phyloP scores from a whole-genome alignment of 2,113 vertebrate species.

The Toxostoma redivivum region DNA sequence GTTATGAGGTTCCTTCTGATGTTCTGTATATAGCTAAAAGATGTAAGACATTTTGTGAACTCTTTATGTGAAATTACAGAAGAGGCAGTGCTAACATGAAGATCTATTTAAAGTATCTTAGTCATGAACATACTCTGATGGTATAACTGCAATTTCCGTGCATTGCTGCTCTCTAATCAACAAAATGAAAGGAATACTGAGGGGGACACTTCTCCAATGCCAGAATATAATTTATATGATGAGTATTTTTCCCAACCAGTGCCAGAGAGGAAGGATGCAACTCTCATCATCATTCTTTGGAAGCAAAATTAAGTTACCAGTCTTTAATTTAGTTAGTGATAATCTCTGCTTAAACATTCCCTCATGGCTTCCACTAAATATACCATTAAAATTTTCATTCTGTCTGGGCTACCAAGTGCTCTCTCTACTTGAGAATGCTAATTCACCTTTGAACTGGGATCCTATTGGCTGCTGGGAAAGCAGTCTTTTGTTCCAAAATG shows the following conservation, averaged over 20 bases:
- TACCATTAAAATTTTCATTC: slow-evolving; percentile 31
- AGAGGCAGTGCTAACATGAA: neutral
- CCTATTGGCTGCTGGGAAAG: slow-evolving; percentile 41
- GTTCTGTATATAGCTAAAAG: neutral
- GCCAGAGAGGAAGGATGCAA: slow-evolving; percentile 21
- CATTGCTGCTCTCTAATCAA: neutral
- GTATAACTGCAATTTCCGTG: neutral
- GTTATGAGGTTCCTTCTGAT: neutral
- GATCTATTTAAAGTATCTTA: neutral
- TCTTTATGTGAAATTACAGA: neutral
- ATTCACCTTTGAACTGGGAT: slow-evolving; percentile 52
- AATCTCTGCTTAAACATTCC: slow-evolving; percentile 62
- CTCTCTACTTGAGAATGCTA: neutral
- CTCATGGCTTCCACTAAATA: slow-evolving; percentile 49
- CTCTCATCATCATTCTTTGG: slow-evolving; percentile 49
- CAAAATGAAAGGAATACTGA: neutral
- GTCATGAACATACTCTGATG: neutral
- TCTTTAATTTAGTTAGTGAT: slow-evolving; percentile 68
- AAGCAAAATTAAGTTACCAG: slow-evolving; percentile 70
- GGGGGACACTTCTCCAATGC: neutral
- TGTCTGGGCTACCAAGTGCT: slow-evolving; percentile 29
- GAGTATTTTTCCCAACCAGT: slow-evolving; percentile 22
- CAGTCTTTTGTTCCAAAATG: neutral
- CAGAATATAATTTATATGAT: slow-evolving; percentile 19
- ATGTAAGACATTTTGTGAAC: neutral